These are phyloP conservation scores for Dasypogon diadema DNA, from an alignment of 2,888 invertebrate species.

Conservation along the genomic window DNA sequence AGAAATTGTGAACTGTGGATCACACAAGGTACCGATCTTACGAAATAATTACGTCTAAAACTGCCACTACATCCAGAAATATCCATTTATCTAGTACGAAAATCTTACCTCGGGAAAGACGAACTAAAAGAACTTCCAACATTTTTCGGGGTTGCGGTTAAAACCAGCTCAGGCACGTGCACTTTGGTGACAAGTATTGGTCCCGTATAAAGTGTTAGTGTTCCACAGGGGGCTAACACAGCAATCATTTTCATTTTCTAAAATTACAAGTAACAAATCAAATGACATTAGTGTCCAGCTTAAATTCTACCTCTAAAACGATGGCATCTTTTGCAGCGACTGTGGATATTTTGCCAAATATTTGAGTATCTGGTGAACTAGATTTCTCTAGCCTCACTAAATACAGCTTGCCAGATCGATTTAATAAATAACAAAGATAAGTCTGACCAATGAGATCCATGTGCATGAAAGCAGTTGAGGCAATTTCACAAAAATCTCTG, in stretches of 20 bases:
- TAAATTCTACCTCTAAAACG: constrained; percentile 74
- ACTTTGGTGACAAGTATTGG: constrained; percentile 85
- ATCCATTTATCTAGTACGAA: no score
- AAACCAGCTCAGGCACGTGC: constrained; percentile 80
- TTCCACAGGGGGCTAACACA: constrained; percentile 82
- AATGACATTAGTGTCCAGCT: neutral
- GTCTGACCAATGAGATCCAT: constrained; percentile 88
- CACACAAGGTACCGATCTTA: no score
- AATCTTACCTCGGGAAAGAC: constrained; percentile 72
- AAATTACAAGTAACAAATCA: constrained; percentile 57
- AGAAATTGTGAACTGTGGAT: no score
- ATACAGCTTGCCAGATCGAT: constrained; percentile 66
- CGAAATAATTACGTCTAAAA: no score
- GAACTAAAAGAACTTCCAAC: constrained; percentile 68
- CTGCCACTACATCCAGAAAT: no score
- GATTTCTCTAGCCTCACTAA: constrained; percentile 76
- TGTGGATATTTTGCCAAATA: constrained; percentile 80
- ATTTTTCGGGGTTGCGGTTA: constrained; percentile 71
- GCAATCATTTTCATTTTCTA: constrained; percentile 84
- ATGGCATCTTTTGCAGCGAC: constrained; percentile 88
- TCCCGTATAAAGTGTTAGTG: constrained; percentile 87
- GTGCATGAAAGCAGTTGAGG: constrained; percentile 83
- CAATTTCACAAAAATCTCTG: constrained; percentile 72
- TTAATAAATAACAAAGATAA: constrained; percentile 83
- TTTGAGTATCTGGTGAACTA: constrained; percentile 73